Percentiles rank a stretch among this genome's conserved stretches.
phyloP scores from a whole-genome alignment of 2,888 invertebrate species.

The Prenolepis imparis region DNA sequence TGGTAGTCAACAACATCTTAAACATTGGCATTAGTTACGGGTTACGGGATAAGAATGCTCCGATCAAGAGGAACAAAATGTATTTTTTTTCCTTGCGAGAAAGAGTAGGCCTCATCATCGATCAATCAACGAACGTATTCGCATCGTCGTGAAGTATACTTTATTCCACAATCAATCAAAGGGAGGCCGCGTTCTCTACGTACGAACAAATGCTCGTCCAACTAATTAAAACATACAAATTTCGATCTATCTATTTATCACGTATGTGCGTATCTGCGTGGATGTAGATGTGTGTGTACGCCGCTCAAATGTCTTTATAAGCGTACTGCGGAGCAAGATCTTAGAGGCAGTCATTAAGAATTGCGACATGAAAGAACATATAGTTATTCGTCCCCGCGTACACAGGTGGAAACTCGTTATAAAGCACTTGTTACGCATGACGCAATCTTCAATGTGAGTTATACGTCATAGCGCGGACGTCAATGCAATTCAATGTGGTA shows the following conservation, averaged over 20 bases:
- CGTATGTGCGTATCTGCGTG: background rate
- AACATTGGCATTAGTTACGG: constrained; percentile 47
- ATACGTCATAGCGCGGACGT: constrained; percentile 39
- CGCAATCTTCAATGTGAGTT: constrained; percentile 42
- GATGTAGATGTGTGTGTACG: background rate
- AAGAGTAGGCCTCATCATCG: constrained; percentile 58
- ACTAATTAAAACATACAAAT: constrained; percentile 59
- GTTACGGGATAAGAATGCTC: constrained; percentile 55
- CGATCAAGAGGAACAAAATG: constrained; percentile 48
- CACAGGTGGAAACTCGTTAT: constrained; percentile 57
- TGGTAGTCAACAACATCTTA: constrained; percentile 50
- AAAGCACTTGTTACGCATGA: constrained; percentile 57
- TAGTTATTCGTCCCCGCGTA: constrained; percentile 49
- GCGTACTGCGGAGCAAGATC: constrained; percentile 20
- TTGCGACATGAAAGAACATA: constrained; percentile 43
- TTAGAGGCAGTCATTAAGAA: constrained; percentile 46
- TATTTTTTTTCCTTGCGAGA: constrained; percentile 61
- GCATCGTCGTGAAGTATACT: constrained; percentile 52
- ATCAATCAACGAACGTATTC: constrained; percentile 62
- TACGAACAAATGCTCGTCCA: constrained; percentile 53
- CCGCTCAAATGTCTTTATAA: constrained; percentile 15
- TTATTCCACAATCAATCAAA: constrained; percentile 63
- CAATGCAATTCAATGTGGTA: constrained; percentile 36
- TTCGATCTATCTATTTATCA: constrained; percentile 12
- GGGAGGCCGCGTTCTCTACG: constrained; percentile 37